Evolutionary conservation across 2,113 vertebrate species (phyloP).

Genomic region (Aythya baeri): DNA sequence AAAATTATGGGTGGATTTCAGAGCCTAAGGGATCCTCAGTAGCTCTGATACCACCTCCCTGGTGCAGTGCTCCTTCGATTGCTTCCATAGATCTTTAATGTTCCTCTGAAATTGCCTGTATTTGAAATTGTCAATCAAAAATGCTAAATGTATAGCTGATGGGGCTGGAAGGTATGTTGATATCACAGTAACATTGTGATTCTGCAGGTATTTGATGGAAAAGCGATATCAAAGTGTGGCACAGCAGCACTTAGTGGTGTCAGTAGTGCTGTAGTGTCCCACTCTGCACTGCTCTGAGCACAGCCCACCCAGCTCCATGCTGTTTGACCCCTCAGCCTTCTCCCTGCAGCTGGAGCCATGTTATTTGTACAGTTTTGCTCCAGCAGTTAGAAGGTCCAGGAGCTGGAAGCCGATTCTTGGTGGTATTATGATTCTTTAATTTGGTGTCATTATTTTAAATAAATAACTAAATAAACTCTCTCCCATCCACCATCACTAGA

Average conservation of each 20-base stretch:
- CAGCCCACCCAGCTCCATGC: neutral
- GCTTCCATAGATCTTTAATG: neutral
- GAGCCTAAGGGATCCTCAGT: neutral
- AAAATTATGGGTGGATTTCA: neutral
- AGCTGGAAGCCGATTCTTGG: neutral
- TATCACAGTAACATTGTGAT: neutral
- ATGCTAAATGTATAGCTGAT: no score
- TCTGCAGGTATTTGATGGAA: neutral
- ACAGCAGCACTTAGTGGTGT: neutral
- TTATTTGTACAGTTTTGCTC: neutral
- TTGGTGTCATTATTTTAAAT: neutral
- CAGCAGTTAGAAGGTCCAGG: neutral
- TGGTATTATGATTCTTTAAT: neutral
- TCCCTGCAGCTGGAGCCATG: neutral
- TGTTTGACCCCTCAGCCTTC: neutral
- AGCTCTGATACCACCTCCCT: neutral
- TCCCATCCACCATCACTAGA: neutral
- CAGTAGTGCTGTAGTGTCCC: neutral
- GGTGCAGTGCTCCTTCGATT: neutral
- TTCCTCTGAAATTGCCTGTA: neutral
- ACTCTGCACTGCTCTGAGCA: neutral
- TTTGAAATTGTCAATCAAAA: neutral
- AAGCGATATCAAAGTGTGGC: accelerated
- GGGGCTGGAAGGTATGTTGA: accelerated
- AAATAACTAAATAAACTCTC: no score